Evolutionary conservation across 2,797 vertebrate species (phyloP).

Genomic region (Tinamus major): DNA sequence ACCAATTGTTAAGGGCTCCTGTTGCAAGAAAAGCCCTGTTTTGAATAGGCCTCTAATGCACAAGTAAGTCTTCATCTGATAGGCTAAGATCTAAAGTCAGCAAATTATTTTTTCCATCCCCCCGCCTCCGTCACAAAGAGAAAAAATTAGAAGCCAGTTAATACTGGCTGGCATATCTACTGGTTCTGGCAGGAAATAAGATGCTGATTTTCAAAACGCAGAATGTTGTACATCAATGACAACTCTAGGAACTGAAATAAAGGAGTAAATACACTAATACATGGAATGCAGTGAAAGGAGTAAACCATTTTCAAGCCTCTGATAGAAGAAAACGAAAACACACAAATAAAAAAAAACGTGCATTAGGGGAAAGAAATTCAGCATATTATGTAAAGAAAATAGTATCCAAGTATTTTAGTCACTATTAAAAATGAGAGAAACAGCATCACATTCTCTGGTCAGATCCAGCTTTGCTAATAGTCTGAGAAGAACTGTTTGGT

Average conservation of each 20-base stretch:
- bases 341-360: accelerated
- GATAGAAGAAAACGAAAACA: neutral
- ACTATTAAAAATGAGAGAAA: neutral
- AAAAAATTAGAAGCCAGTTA: constrained; percentile 27
- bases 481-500: neutral
- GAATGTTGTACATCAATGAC: neutral
- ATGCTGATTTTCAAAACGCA: constrained; percentile 25
- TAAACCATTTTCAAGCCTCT: neutral
- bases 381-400: neutral
- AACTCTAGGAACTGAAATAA: neutral
- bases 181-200: neutral
- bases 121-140: neutral
- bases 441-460: neutral
- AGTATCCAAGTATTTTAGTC: neutral
- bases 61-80: constrained; percentile 27
- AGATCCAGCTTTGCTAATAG: neutral
- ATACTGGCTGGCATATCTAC: neutral
- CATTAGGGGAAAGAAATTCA: neutral
- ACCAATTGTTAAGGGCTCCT: constrained; percentile 69
- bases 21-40: constrained; percentile 61
- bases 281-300: neutral
- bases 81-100: constrained; percentile 44
- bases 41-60: constrained; percentile 52
- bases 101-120: constrained; percentile 9
- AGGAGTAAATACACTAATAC: neutral